Evolutionary conservation across 2,888 invertebrate genomes (phyloP).

Genomic region (Eupithecia vulgata): DNA sequence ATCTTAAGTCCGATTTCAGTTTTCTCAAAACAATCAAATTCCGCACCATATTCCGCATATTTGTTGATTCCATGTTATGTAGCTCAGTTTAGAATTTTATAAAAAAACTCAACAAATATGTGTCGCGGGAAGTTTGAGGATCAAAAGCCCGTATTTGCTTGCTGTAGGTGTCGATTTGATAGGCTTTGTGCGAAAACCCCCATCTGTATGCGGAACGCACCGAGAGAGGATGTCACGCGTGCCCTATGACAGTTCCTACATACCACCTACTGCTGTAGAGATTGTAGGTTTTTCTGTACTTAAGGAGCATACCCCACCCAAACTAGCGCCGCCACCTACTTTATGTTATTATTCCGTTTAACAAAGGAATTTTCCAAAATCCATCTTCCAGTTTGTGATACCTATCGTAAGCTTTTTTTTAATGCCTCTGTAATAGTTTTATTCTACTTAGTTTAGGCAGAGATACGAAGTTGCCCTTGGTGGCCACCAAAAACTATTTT

Average conservation of each 20-base stretch:
- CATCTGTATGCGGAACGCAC: constrained; percentile 62
- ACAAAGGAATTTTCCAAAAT: too few relatives aligned
- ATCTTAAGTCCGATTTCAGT: too few relatives aligned
- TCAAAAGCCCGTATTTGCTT: constrained; percentile 35
- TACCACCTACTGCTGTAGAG: not conserved
- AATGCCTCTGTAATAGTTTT: too few relatives aligned
- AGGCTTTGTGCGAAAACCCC: constrained; percentile 63
- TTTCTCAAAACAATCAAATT: too few relatives aligned
- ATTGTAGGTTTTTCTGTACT: not conserved
- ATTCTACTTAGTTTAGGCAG: too few relatives aligned
- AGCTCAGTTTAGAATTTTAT: not conserved
- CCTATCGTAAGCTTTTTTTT: too few relatives aligned
- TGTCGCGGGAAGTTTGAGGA: constrained; percentile 15
- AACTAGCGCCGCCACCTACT: too few relatives aligned
- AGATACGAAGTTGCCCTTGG: too few relatives aligned
- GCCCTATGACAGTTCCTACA: constrained; percentile 39
- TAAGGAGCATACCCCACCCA: too few relatives aligned
- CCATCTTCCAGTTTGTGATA: too few relatives aligned
- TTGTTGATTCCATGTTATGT: not conserved
- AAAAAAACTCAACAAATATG: constrained; percentile 13
- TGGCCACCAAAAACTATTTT: too few relatives aligned
- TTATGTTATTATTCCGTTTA: too few relatives aligned
- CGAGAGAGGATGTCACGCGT: constrained; percentile 57
- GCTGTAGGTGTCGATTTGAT: constrained; percentile 58
- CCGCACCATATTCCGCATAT: not conserved